phyloP scores from a whole-genome alignment of 2,113 vertebrate genomes.

The Eurystomus gularis region DNA sequence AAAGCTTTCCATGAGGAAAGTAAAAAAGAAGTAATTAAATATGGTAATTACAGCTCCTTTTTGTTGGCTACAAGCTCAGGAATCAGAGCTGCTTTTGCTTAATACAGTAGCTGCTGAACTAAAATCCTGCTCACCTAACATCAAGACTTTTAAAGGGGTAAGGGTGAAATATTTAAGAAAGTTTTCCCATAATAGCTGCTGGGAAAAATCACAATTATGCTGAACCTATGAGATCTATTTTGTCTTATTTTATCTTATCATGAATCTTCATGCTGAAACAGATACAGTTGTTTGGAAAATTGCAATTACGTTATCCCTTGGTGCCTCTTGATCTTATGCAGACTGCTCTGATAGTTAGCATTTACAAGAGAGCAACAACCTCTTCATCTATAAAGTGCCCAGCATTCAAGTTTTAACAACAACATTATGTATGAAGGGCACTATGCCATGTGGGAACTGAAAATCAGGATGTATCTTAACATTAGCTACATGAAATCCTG shows the following conservation, averaged over 20 bases:
- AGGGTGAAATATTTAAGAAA: conserved; percentile 54
- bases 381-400: conserved; percentile 47
- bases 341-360: conserved; percentile 57
- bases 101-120: conserved; percentile 60
- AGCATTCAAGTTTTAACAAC: conserved; percentile 37
- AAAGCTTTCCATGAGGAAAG: conserved; percentile 32
- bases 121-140: conserved; percentile 49
- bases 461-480: background rate
- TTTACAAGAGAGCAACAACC: conserved; percentile 49
- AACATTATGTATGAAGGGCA: conserved; percentile 22
- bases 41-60: conserved; percentile 49
- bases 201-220: conserved; percentile 61
- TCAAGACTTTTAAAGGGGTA: conserved; percentile 12
- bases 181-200: conserved; percentile 32
- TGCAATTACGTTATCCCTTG: conserved; percentile 59
- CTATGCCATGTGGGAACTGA: background rate
- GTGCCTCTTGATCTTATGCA: conserved; percentile 57
- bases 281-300: conserved; percentile 63
- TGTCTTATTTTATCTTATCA: conserved; percentile 50
- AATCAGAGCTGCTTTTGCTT: conserved; percentile 53
- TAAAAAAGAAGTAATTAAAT: background rate
- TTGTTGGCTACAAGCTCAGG: conserved; percentile 25
- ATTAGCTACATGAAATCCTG: background rate
- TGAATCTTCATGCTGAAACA: conserved; percentile 61
- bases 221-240: conserved; percentile 58